phyloP scores from a whole-genome alignment of 35 echinoderm and acorn worm species.

The Eucidaris tribuloides region DNA sequence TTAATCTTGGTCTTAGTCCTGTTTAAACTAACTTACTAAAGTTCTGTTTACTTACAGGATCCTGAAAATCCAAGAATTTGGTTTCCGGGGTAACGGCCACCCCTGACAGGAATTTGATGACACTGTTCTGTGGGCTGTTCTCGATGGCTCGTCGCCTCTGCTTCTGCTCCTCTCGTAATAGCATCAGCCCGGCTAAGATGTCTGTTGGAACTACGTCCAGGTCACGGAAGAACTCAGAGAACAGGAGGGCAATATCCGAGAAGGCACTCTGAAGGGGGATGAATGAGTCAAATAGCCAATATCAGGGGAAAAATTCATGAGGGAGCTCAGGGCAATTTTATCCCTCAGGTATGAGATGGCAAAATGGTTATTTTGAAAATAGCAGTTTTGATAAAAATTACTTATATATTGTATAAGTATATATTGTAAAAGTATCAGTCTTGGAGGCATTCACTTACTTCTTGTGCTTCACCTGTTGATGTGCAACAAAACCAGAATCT shows the following conservation, averaged over 20 bases:
- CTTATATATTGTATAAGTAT: too few relatives aligned
- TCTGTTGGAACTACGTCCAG: slow-evolving; percentile 94
- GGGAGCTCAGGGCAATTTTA: not conserved
- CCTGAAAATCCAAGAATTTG: slow-evolving; percentile 75
- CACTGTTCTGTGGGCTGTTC: slow-evolving; percentile 63
- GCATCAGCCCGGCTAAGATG: slow-evolving; percentile 86
- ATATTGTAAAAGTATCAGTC: too few relatives aligned
- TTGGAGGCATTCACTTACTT: slow-evolving; percentile 65
- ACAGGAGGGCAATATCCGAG: slow-evolving; percentile 78
- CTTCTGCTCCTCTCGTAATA: slow-evolving; percentile 95
- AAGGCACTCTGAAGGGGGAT: slow-evolving; percentile 89
- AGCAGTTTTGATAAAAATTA: too few relatives aligned
- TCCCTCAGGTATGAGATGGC: not conserved
- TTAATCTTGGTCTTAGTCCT: too few relatives aligned
- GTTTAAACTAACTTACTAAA: too few relatives aligned
- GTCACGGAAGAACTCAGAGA: slow-evolving; percentile 95
- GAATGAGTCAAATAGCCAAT: too few relatives aligned
- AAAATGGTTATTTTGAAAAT: not conserved
- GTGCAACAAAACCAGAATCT: slow-evolving; percentile 71
- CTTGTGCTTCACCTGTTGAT: slow-evolving; percentile 64
- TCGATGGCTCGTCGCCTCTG: slow-evolving; percentile 70
- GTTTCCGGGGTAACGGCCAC: slow-evolving; percentile 90
- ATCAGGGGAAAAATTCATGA: not conserved
- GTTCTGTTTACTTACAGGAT: slow-evolving; percentile 48
- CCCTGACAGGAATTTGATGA: slow-evolving; percentile 86